Evolutionary conservation across 64 coral and sea anemone species (phyloP).

Genomic region (Montipora sp.): DNA sequence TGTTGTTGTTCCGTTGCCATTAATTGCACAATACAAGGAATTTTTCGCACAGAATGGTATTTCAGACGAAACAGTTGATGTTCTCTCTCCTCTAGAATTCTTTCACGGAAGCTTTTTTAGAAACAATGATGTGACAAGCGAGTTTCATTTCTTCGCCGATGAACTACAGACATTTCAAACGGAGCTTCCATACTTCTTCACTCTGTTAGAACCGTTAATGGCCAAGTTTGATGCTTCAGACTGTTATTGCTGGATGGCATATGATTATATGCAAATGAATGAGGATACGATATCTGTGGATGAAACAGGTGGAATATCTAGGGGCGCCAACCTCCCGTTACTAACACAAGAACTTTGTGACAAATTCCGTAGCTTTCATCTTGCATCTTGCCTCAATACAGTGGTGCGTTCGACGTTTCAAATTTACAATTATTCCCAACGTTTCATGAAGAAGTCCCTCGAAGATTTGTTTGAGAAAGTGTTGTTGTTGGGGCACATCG

Average conservation of each 20-base stretch:
- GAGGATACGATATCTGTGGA: neutral
- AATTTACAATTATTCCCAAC: neutral
- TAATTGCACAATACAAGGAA: neutral
- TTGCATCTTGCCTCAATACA: neutral
- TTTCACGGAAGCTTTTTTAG: neutral
- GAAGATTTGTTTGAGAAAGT: neutral
- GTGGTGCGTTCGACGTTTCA: conserved; percentile 8
- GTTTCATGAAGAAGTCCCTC: neutral
- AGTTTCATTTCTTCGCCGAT: conserved; percentile 23
- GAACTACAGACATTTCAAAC: conserved; percentile 2
- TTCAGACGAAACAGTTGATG: neutral
- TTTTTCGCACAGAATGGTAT: neutral
- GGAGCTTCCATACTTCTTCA: too few species aligned
- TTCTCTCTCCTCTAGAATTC: neutral
- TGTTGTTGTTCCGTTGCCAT: neutral
- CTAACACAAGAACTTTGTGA: neutral
- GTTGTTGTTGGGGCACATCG: neutral
- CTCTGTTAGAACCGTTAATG: neutral
- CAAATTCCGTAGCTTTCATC: neutral
- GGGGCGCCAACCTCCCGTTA: neutral
- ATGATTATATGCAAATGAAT: conserved; percentile 20
- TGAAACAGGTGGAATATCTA: neutral
- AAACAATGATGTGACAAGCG: neutral
- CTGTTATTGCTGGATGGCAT: conserved; percentile 20
- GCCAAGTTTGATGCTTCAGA: neutral